phyloP scores from a whole-genome alignment of 2,888 invertebrate species.

The Aleiodes testaceus region DNA sequence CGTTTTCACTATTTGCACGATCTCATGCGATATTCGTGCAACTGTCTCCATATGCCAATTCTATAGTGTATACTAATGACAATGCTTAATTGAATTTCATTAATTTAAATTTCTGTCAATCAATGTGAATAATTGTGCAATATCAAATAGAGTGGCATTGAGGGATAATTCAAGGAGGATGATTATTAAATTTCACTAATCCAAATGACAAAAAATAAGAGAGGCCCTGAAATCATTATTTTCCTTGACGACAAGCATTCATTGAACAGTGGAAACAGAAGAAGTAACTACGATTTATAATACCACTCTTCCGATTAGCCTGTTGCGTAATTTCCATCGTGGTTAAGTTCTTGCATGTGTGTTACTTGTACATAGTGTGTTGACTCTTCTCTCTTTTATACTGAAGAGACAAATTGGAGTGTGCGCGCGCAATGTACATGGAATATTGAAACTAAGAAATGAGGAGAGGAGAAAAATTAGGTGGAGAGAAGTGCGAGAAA shows the following conservation, averaged over 20 bases:
- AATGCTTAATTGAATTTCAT: no score
- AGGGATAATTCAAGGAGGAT: no score
- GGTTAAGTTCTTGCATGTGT: neutral
- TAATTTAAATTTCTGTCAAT: no score
- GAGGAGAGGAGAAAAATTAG: neutral
- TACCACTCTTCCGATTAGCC: conserved; percentile 47
- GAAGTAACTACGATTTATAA: conserved; percentile 31
- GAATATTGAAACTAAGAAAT: neutral
- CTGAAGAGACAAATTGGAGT: conserved; percentile 6
- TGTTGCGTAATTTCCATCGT: conserved; percentile 46
- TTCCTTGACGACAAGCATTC: conserved; percentile 14
- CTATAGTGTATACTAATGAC: no score
- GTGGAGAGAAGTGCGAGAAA: conserved; percentile 29
- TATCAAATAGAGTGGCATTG: no score
- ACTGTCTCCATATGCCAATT: no score
- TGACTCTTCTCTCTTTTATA: conserved; percentile 17
- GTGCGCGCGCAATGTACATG: conserved; percentile 19
- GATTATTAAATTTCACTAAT: neutral
- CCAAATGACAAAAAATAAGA: neutral
- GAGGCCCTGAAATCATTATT: neutral
- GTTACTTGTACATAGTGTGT: conserved; percentile 1
- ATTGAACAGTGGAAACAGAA: conserved; percentile 1
- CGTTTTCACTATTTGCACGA: no score
- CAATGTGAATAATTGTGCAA: no score
- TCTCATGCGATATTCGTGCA: no score